A percentile compares a stretch with the other conserved stretches of the same genome.
These are phyloP conservation scores for Mactromeris polynyma DNA, from an alignment of 2,888 invertebrate genomes.

Conservation along the genomic window DNA sequence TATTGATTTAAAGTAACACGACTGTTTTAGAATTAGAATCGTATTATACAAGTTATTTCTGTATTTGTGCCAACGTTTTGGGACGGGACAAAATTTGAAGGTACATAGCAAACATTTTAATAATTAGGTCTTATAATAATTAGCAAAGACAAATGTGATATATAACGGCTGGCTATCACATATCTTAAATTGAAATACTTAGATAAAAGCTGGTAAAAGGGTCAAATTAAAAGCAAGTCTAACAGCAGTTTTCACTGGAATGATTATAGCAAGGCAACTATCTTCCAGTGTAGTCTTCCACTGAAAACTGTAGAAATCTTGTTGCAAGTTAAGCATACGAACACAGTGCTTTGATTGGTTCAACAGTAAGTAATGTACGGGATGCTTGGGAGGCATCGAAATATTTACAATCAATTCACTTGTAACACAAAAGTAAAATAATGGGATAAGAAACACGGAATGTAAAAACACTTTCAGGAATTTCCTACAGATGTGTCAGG, in stretches of 20 bases:
- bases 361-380: neutral
- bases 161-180: too few relatives aligned
- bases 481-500: constrained; percentile 70
- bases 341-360: neutral
- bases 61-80: too few relatives aligned
- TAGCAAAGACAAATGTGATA: too few relatives aligned
- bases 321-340: neutral
- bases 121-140: too few relatives aligned
- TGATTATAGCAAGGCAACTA: neutral
- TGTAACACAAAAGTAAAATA: neutral
- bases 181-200: too few relatives aligned
- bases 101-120: too few relatives aligned
- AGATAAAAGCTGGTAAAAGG: too few relatives aligned
- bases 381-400: neutral
- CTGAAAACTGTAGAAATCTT: neutral
- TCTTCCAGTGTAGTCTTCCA: too few relatives aligned
- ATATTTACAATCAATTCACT: neutral
- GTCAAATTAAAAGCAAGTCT: neutral
- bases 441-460: neutral
- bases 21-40: too few relatives aligned
- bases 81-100: too few relatives aligned
- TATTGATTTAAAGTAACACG: too few relatives aligned
- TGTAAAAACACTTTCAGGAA: constrained; percentile 21
- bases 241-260: neutral
- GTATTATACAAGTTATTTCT: too few relatives aligned